These are phyloP conservation scores for Papio anubis DNA, from an alignment of 2,113 vertebrate genomes.

Conservation along the genomic window DNA sequence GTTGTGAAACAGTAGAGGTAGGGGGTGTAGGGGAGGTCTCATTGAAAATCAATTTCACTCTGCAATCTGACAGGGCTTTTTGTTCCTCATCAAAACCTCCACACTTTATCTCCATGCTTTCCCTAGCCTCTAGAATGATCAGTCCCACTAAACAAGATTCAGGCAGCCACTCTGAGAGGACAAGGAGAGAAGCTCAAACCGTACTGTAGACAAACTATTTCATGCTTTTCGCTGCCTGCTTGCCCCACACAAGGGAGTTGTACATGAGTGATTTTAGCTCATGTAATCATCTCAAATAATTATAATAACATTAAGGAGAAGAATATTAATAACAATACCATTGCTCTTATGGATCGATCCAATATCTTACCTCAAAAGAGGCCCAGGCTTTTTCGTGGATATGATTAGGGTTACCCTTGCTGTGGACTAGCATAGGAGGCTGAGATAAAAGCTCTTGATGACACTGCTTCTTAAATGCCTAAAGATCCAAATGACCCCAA, in stretches of 20 bases:
- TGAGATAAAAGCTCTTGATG: neutral
- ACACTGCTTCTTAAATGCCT: neutral
- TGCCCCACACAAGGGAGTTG: neutral
- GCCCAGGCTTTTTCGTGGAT: neutral
- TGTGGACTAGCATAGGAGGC: no score
- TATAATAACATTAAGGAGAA: neutral
- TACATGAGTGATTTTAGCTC: neutral
- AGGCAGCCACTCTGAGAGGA: neutral
- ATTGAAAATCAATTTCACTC: slow-evolving; percentile 29
- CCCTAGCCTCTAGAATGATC: neutral
- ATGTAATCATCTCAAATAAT: slow-evolving; percentile 16
- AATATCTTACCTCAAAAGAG: neutral
- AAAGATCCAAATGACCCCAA: neutral
- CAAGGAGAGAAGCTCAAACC: neutral
- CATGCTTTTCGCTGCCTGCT: neutral
- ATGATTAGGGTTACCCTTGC: neutral
- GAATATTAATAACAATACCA: neutral
- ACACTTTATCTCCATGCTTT: neutral
- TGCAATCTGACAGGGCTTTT: slow-evolving; percentile 43
- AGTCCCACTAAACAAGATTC: neutral
- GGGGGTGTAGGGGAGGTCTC: neutral
- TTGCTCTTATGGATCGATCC: neutral
- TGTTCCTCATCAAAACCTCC: slow-evolving; percentile 13
- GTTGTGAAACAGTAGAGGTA: slow-evolving; percentile 31
- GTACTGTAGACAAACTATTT: neutral